Evolutionary conservation across 2,113 vertebrate genomes (phyloP).

Genomic region (Tichodroma muraria): DNA sequence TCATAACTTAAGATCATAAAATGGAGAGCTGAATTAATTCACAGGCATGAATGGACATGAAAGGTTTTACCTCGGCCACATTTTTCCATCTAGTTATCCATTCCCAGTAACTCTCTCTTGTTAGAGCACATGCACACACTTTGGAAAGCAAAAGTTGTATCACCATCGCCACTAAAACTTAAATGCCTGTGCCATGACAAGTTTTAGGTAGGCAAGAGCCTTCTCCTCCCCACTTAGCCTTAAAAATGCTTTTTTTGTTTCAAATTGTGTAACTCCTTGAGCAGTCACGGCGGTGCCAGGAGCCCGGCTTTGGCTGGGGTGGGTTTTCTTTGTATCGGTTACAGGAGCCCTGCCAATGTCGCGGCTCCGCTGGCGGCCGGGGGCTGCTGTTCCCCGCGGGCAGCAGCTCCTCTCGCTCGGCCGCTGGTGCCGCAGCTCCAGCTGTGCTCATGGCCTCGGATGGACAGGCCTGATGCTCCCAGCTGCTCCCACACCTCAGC

Average conservation of each 20-base stretch:
- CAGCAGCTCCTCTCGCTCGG: not conserved
- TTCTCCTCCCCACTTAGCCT: not conserved
- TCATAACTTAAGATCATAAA: constrained; percentile 35
- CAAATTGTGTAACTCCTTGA: not conserved
- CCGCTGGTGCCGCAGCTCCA: fast-evolving
- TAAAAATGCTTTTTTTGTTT: not conserved
- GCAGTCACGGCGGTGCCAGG: not conserved
- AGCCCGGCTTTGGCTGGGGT: not conserved
- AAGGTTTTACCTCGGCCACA: constrained; percentile 14
- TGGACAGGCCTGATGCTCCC: not conserved
- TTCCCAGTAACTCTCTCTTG: not conserved
- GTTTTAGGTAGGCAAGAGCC: not conserved
- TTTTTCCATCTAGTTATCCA: constrained; percentile 27
- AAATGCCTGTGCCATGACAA: not conserved
- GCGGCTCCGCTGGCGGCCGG: fast-evolving
- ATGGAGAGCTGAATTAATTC: constrained; percentile 35
- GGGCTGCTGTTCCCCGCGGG: not conserved
- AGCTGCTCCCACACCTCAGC: not conserved
- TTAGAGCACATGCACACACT: not conserved
- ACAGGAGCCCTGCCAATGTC: not conserved
- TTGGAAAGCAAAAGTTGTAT: not conserved
- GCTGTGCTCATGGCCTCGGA: not conserved
- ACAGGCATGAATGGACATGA: not conserved
- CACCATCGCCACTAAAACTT: not conserved
- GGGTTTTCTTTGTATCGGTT: not conserved